Conservation (phyloP, 2,113 vertebrate genomes). For the Pteronura brasiliensis region DNA sequence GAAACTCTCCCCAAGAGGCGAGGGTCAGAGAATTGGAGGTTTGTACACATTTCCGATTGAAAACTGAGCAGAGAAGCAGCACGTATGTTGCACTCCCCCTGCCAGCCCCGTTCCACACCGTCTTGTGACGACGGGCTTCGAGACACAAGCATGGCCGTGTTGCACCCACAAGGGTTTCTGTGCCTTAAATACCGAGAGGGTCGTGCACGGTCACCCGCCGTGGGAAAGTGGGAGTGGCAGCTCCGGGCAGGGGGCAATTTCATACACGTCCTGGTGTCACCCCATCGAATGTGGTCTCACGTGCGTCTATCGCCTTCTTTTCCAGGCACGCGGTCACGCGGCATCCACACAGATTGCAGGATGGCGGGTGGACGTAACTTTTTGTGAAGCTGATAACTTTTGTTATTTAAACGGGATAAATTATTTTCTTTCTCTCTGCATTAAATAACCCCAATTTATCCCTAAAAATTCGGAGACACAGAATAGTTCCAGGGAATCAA, state of each 20-base stretch:
- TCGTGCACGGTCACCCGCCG: neutral
- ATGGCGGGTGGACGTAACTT: neutral
- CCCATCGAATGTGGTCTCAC: rapidly evolving
- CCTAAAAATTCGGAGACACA: neutral
- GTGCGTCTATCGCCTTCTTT: neutral
- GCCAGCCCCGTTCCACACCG: neutral
- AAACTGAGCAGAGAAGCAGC: neutral
- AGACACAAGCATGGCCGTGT: neutral
- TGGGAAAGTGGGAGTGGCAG: neutral
- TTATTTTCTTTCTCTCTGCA: neutral
- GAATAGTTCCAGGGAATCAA: neutral
- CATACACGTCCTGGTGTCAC: too few relatives aligned
- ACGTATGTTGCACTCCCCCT: rapidly evolving
- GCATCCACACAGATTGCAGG: neutral
- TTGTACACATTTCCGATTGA: neutral
- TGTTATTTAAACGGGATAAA: neutral
- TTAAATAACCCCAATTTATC: neutral
- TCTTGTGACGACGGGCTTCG: too few relatives aligned
- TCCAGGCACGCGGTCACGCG: neutral
- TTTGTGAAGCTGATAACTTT: neutral
- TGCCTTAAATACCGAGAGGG: neutral
- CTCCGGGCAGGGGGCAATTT: neutral
- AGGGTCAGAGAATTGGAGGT: neutral
- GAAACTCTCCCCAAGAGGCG: neutral
- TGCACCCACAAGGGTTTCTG: neutral